These are phyloP conservation scores for Apotomis betuletana DNA, from an alignment of 2,888 invertebrate genomes.

Conservation along the genomic window DNA sequence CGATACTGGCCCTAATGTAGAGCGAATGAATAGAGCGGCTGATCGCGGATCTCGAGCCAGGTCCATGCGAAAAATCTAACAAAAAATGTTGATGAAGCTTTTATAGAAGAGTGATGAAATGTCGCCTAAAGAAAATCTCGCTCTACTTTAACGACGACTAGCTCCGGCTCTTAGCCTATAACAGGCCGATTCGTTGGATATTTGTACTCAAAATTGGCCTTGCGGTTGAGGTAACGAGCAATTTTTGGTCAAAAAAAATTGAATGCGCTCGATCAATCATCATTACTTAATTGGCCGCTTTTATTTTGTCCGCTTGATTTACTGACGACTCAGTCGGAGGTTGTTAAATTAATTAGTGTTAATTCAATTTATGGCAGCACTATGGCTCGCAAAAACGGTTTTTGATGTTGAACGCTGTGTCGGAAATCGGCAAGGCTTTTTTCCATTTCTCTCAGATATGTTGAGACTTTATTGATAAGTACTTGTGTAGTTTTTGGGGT, in stretches of 20 bases:
- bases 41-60: too few species aligned
- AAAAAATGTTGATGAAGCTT: too few species aligned
- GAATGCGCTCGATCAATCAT: conserved; percentile 44
- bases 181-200: conserved; percentile 5
- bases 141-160: too few species aligned
- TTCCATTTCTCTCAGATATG: background rate
- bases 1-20: too few species aligned
- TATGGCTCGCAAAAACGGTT: conserved; percentile 3
- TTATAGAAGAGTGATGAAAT: too few species aligned
- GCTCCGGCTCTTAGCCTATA: too few species aligned
- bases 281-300: conserved; percentile 44
- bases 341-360: conserved; percentile 34
- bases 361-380: conserved; percentile 12
- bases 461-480: background rate
- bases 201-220: conserved; percentile 43
- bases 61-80: too few species aligned
- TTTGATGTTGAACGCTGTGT: background rate
- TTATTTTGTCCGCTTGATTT: conserved; percentile 35
- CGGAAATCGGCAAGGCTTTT: background rate
- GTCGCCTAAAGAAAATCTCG: too few species aligned
- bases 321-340: background rate
- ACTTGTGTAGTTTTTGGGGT: too few species aligned
- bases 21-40: too few species aligned
- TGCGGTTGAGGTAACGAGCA: conserved; percentile 35
- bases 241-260: conserved; percentile 37